Conservation (phyloP, 1,140 invertebrate species). For the Hyles euphorbiae region DNA sequence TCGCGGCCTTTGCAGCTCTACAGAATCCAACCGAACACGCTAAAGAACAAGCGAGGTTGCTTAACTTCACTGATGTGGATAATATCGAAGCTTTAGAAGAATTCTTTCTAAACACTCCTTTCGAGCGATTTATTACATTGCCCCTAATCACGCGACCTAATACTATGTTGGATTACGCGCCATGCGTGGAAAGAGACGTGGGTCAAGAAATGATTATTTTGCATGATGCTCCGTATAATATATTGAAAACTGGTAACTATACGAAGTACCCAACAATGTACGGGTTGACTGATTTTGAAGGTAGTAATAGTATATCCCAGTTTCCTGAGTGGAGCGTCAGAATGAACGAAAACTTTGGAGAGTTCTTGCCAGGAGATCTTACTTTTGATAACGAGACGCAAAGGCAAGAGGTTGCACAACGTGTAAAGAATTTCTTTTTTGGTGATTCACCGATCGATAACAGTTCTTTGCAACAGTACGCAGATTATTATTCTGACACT, state of each 20-base stretch:
- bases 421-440: slow-evolving; percentile 30
- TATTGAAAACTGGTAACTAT: slow-evolving; percentile 23
- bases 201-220: slow-evolving; percentile 22
- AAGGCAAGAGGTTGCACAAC: slow-evolving; percentile 17
- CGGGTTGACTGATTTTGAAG: slow-evolving; percentile 26
- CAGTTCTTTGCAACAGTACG: slow-evolving; percentile 10
- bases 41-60: slow-evolving; percentile 10
- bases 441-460: slow-evolving; percentile 13
- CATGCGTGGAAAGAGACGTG: slow-evolving; percentile 23
- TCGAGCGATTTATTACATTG: slow-evolving; percentile 17
- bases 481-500: slow-evolving; percentile 26
- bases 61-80: background rate
- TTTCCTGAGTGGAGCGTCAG: slow-evolving; percentile 12
- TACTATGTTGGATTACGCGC: slow-evolving; percentile 12
- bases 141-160: too few relatives aligned
- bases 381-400: slow-evolving; percentile 17
- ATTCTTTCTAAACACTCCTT: slow-evolving; percentile 24
- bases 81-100: slow-evolving; percentile 19
- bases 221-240: slow-evolving; percentile 17
- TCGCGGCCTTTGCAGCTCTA: slow-evolving; percentile 13
- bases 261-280: slow-evolving; percentile 21
- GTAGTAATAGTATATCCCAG: slow-evolving; percentile 7
- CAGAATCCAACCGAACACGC: slow-evolving; percentile 23
- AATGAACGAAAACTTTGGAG: slow-evolving; percentile 27
- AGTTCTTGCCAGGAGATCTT: slow-evolving; percentile 29